Base-by-base conservation (phyloP, 2,113 vertebrate species). In the Rhinopomastus cyanomelas region DNA sequence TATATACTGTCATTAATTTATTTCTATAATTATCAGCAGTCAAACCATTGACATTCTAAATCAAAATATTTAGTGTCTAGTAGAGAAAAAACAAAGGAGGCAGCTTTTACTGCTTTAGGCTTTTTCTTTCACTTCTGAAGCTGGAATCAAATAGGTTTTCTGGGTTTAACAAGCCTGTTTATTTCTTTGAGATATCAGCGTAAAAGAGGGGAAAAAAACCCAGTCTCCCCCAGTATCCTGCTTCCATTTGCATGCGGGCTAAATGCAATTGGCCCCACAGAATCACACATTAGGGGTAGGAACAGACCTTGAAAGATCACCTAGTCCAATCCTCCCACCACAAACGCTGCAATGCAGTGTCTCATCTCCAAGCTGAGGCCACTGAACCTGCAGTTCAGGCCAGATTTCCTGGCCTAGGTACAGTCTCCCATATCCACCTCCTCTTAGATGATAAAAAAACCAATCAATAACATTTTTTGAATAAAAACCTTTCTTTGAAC, bases 251-350 rank as follows among this genome's bases (percentile, higher is more conserved):
- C 4, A 5, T 30, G 27, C 29, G 46, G 39, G 32, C n/a, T 92
- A 75, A 90, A 84, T 55, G 51, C 68, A 13, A 72, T 61, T 78
- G 77, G 59, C 83, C 27, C 53, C 87, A 34, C n/a, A n/a, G n/a
- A n/a, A n/a, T n/a, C n/a, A n/a, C n/a, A n/a, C n/a, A n/a, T n/a
- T n/a, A n/a, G n/a, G n/a, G n/a, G n/a, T n/a, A n/a, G n/a, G n/a
- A n/a, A n/a, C n/a, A n/a, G n/a, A n/a, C n/a, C n/a, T n/a, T n/a
- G n/a, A n/a, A n/a, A n/a, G n/a, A n/a, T n/a, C n/a, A n/a, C n/a
- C n/a, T n/a, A n/a, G n/a, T n/a, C n/a, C n/a, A n/a, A n/a, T n/a
- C n/a, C n/a, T n/a, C n/a, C n/a, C n/a, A n/a, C n/a, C n/a, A n/a
- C 57, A 56, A 55, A 39, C 29, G 39, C 34, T 16, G 8, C 26